phyloP scores from a whole-genome alignment of 2,113 vertebrate genomes.

The Eulemur rufifrons region DNA sequence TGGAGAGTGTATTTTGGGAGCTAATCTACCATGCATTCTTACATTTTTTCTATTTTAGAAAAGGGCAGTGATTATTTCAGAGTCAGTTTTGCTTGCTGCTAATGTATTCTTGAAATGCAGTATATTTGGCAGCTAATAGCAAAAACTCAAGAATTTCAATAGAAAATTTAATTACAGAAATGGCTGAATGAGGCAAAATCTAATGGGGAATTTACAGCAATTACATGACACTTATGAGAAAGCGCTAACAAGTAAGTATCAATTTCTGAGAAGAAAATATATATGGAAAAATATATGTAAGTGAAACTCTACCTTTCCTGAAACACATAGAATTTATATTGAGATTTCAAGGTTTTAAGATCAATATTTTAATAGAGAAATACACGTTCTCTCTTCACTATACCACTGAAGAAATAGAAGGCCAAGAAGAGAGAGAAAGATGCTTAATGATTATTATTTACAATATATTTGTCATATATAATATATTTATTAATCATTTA shows the following conservation, averaged over 20 bases:
- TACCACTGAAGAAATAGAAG: background rate
- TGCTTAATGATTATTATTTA: background rate
- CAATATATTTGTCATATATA: background rate
- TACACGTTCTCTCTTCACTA: background rate
- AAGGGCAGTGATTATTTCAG: background rate
- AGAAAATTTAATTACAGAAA: conserved; percentile 1
- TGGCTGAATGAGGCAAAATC: conserved; percentile 14
- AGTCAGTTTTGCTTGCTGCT: background rate
- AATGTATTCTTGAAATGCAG: background rate
- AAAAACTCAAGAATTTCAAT: background rate
- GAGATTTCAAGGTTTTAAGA: background rate
- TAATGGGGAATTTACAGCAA: background rate
- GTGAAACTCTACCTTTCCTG: background rate
- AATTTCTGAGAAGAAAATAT: background rate
- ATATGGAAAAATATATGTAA: background rate
- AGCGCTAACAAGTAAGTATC: background rate
- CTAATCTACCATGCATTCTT: background rate
- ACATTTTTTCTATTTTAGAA: background rate
- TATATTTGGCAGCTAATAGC: background rate
- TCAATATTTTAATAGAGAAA: background rate
- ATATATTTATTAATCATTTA: background rate
- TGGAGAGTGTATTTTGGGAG: background rate
- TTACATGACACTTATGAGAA: background rate
- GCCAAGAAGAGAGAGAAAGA: background rate
- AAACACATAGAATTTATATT: background rate